Conservation (phyloP, 1,140 invertebrate genomes). For the Drosophila lowei region DNA sequence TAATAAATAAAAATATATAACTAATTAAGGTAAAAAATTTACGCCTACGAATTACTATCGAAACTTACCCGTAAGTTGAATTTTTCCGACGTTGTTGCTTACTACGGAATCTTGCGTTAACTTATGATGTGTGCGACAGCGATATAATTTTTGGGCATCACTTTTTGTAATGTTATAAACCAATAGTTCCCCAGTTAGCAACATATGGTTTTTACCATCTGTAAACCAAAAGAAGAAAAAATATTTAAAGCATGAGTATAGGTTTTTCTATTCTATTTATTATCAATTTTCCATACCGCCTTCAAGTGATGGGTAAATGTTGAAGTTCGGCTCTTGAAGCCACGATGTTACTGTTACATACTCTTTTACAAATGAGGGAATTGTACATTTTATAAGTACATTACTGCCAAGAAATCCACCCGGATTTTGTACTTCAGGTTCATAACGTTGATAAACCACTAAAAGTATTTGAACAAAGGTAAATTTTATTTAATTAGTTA, state of each 20-base stretch:
- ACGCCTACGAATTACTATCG: not conserved
- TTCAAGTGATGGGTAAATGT: constrained; percentile 75
- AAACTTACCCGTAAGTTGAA: constrained; percentile 87
- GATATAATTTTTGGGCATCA: constrained; percentile 86
- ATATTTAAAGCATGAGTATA: no score
- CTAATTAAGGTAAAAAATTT: no score
- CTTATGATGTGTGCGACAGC: constrained; percentile 74
- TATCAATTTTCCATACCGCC: constrained; percentile 40
- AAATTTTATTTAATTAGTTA: no score
- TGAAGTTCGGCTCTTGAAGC: constrained; percentile 88
- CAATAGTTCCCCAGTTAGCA: constrained; percentile 90
- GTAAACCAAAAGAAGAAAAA: constrained; percentile 16
- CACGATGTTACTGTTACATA: constrained; percentile 92
- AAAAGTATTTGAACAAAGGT: constrained; percentile 38
- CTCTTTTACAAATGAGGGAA: constrained; percentile 91
- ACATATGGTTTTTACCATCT: constrained; percentile 91
- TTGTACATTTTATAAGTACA: constrained; percentile 90
- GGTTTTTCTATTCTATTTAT: no score
- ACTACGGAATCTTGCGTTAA: constrained; percentile 86
- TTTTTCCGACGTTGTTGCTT: constrained; percentile 87
- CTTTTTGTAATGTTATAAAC: constrained; percentile 89
- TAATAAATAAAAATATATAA: no score
- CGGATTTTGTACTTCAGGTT: constrained; percentile 88
- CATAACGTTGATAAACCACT: constrained; percentile 91
- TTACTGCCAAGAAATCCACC: constrained; percentile 90